phyloP scores from a whole-genome alignment of 23 tunicate species.

The Botrylloides violaceus region DNA sequence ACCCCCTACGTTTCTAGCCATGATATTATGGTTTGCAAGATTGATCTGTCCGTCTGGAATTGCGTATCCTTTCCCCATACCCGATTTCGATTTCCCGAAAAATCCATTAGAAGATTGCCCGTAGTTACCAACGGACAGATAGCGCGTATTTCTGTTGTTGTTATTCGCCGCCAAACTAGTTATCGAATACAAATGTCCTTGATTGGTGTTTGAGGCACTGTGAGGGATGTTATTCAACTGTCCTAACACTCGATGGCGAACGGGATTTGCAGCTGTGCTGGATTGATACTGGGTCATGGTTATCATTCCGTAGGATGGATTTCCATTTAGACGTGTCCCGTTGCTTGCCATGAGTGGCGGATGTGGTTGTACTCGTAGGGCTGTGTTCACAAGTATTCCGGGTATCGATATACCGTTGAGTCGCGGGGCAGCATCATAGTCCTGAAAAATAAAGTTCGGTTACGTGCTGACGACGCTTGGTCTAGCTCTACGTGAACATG shows the following conservation, averaged over 20 bases:
- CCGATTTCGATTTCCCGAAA: constrained; percentile 3
- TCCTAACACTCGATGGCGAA: constrained; percentile 25
- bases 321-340: constrained; percentile 11
- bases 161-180: constrained; percentile 1
- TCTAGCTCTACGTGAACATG: too few relatives aligned
- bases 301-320: constrained; percentile 22
- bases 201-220: not conserved
- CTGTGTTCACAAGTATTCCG: constrained; percentile 18
- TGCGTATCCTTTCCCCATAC: constrained; percentile 6
- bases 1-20: constrained; percentile 13
- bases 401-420: constrained; percentile 11
- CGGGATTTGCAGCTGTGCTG: not conserved
- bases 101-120: not conserved
- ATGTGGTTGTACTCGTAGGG: constrained; percentile 27
- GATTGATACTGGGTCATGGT: constrained; percentile 31
- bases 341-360: constrained; percentile 12
- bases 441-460: too few relatives aligned
- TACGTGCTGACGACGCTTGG: too few relatives aligned
- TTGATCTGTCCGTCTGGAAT: constrained; percentile 31
- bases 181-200: constrained; percentile 23
- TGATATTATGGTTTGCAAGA: constrained; percentile 15
- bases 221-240: constrained; percentile 16
- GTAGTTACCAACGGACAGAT: constrained; percentile 2
- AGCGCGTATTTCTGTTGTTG: constrained; percentile 6
- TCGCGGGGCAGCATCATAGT: not conserved